These are phyloP conservation scores for Sipha maydis DNA, from an alignment of 2,888 invertebrate species.

Conservation along the genomic window DNA sequence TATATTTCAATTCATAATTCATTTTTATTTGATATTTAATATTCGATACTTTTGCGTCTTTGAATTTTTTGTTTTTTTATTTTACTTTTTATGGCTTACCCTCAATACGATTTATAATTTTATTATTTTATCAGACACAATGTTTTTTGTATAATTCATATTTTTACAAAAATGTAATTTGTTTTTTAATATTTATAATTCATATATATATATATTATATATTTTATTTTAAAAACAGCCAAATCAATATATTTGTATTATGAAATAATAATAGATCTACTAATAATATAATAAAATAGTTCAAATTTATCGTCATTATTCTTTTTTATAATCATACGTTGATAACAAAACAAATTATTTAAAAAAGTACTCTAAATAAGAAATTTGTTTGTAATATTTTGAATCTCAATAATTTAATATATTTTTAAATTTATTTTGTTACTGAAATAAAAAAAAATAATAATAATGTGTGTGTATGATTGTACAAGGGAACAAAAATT, in stretches of 20 bases:
- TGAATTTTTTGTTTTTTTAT: not conserved
- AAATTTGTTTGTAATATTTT: too few species aligned
- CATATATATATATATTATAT: not conserved
- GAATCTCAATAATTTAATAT: too few species aligned
- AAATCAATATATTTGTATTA: not conserved
- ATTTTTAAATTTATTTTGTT: too few species aligned
- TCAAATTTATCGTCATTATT: too few species aligned
- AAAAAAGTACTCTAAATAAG: too few species aligned
- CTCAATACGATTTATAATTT: not conserved
- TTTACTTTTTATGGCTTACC: not conserved
- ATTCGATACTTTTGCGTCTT: not conserved
- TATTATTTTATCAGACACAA: not conserved
- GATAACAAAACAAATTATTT: too few species aligned
- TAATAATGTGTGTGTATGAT: too few species aligned
- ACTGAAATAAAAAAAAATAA: too few species aligned
- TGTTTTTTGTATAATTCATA: not conserved
- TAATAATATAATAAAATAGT: too few species aligned
- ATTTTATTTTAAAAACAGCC: not conserved
- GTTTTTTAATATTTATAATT: not conserved
- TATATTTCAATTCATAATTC: not conserved
- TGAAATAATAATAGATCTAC: not conserved
- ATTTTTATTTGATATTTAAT: not conserved
- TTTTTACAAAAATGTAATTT: not conserved
- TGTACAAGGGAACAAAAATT: too few species aligned
- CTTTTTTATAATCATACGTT: too few species aligned